Evolutionary conservation across 2,113 vertebrate genomes (phyloP).

Genomic region (Sigmodon hispidus): DNA sequence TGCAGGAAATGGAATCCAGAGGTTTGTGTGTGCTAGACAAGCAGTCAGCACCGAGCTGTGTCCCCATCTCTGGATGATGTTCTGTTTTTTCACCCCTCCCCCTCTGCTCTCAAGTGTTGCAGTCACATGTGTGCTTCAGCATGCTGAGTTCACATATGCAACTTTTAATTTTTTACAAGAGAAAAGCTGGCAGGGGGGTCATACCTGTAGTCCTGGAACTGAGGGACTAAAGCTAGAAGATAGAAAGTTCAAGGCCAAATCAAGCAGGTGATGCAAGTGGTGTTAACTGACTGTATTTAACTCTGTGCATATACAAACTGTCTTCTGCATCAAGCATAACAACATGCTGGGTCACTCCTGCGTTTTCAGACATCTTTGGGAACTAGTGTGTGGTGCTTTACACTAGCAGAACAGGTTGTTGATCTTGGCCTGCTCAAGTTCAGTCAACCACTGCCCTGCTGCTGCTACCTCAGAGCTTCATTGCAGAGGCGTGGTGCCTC

Average conservation of each 20-base stretch:
- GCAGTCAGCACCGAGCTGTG: neutral
- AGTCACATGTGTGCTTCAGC: neutral
- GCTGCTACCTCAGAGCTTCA: accelerated
- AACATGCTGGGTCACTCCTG: neutral
- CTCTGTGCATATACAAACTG: neutral
- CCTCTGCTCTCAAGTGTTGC: neutral
- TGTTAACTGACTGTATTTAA: neutral
- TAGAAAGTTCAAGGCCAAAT: neutral
- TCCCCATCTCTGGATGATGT: neutral
- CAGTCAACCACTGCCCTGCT: no score
- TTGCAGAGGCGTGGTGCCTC: neutral
- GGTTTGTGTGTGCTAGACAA: neutral
- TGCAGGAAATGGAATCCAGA: neutral
- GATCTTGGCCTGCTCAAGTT: no score
- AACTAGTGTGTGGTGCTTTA: neutral
- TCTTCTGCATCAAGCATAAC: neutral
- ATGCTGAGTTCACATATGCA: neutral
- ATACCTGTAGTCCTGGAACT: neutral
- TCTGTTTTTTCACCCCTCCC: neutral
- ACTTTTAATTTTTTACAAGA: neutral
- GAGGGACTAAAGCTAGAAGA: no score
- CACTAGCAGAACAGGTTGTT: neutral
- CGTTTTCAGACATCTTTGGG: neutral
- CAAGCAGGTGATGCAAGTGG: neutral
- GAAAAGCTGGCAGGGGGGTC: neutral